Evolutionary conservation across 2,888 invertebrate species (phyloP).

Genomic region (Eurois occulta): DNA sequence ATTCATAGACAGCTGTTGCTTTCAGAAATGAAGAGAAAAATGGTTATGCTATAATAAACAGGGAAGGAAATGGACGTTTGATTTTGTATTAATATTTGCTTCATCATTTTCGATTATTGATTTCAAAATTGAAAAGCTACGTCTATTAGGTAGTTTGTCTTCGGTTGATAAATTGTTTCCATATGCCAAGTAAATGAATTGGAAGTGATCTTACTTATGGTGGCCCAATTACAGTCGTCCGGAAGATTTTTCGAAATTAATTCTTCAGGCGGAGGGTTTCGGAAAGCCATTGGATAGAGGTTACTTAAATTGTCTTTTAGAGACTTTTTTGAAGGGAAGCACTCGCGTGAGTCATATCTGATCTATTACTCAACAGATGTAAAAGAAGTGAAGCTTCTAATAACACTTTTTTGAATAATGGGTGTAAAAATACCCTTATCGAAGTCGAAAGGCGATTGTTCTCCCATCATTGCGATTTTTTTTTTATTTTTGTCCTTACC

Average conservation of each 20-base stretch:
- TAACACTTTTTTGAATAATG: not conserved
- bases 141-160: too few species aligned
- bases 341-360: not conserved
- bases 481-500: too few species aligned
- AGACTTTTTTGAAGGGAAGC: not conserved
- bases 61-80: not conserved
- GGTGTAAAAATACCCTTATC: too few species aligned
- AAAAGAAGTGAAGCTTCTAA: not conserved
- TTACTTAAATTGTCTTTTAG: not conserved
- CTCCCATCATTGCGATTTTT: too few species aligned
- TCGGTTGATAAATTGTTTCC: not conserved
- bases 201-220: not conserved
- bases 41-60: not conserved
- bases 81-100: not conserved
- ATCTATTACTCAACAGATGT: not conserved
- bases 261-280: not conserved
- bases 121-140: not conserved
- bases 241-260: not conserved
- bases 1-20: slow-evolving; percentile 2
- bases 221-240: not conserved
- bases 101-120: not conserved
- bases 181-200: not conserved
- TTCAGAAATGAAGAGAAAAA: not conserved
- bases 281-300: not conserved
- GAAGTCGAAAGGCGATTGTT: too few species aligned